Percentiles rank a stretch among this genome's conserved stretches.
These are phyloP conservation scores for Halictus ligatus DNA, from an alignment of 2,888 invertebrate species.

Conservation along the genomic window DNA sequence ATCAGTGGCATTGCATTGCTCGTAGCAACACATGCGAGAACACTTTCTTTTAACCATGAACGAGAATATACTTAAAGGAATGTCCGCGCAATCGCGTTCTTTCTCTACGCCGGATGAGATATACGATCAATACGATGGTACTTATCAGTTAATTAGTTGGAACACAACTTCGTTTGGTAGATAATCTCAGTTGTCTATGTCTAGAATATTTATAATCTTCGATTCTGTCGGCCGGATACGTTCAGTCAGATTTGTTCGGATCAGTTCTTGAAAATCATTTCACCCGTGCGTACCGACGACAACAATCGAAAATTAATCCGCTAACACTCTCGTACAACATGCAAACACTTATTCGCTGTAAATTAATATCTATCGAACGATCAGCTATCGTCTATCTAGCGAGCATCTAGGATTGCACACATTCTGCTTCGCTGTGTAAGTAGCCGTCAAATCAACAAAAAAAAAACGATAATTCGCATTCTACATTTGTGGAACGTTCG, in stretches of 20 bases:
- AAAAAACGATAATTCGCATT: background rate
- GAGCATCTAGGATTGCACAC: background rate
- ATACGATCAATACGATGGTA: conserved; percentile 3
- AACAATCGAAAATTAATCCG: background rate
- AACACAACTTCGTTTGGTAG: conserved; percentile 82
- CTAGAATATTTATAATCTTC: conserved; percentile 62
- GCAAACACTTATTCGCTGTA: conserved; percentile 1
- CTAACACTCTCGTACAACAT: conserved; percentile 7
- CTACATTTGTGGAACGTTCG: background rate
- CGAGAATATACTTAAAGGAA: conserved; percentile 36
- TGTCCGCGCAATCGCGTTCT: conserved; percentile 27
- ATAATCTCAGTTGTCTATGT: conserved; percentile 79
- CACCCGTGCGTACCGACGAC: background rate
- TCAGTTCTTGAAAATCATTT: conserved; percentile 19
- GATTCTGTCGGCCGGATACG: conserved; percentile 18
- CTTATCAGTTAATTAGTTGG: conserved; percentile 59
- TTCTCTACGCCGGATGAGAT: conserved; percentile 6
- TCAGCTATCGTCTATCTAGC: background rate
- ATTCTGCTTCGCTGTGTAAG: background rate
- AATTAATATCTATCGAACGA: background rate
- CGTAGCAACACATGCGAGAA: background rate
- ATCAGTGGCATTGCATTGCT: conserved; percentile 18
- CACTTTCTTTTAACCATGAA: background rate
- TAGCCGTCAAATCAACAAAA: conserved; percentile 9
- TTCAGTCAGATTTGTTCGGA: conserved; percentile 16